phyloP scores from a whole-genome alignment of 2,888 invertebrate species.

The Polymixis lichenea region DNA sequence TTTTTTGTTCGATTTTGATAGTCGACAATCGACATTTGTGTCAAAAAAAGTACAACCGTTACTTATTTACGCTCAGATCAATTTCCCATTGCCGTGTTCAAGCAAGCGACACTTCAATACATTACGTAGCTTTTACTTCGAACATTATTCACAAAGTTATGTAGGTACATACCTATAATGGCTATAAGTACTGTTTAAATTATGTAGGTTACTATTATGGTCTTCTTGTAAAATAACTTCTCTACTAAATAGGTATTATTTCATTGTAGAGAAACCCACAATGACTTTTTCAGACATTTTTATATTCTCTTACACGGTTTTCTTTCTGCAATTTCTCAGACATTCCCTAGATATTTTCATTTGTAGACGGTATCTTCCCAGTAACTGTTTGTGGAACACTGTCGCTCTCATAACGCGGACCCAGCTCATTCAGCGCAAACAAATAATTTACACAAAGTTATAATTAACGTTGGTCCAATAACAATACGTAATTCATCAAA shows the following conservation, averaged over 20 bases:
- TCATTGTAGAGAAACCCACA: constrained; percentile 2
- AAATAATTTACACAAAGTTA: constrained; percentile 59
- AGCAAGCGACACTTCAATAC: constrained; percentile 36
- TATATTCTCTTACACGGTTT: constrained; percentile 28
- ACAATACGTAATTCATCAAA: constrained; percentile 38
- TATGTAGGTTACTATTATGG: not conserved
- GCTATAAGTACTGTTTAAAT: not conserved
- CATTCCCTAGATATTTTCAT: constrained; percentile 14
- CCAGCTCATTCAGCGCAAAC: constrained; percentile 40
- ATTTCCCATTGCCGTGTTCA: constrained; percentile 27
- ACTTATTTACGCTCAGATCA: constrained; percentile 50
- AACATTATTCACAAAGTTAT: not conserved
- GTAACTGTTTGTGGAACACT: constrained; percentile 22
- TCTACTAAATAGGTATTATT: not conserved
- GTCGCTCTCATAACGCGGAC: constrained; percentile 25
- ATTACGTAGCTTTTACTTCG: constrained; percentile 16
- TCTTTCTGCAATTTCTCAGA: constrained; percentile 16
- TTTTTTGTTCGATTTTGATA: constrained; percentile 46
- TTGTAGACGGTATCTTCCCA: constrained; percentile 12
- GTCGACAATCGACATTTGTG: constrained; percentile 30
- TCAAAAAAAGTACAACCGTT: constrained; percentile 47
- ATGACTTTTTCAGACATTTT: constrained; percentile 25
- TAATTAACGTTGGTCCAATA: constrained; percentile 55
- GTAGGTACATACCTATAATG: not conserved
- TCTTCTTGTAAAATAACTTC: not conserved